phyloP scores from a whole-genome alignment of 2,797 vertebrate species.

The Pseudomugil gertrudae region DNA sequence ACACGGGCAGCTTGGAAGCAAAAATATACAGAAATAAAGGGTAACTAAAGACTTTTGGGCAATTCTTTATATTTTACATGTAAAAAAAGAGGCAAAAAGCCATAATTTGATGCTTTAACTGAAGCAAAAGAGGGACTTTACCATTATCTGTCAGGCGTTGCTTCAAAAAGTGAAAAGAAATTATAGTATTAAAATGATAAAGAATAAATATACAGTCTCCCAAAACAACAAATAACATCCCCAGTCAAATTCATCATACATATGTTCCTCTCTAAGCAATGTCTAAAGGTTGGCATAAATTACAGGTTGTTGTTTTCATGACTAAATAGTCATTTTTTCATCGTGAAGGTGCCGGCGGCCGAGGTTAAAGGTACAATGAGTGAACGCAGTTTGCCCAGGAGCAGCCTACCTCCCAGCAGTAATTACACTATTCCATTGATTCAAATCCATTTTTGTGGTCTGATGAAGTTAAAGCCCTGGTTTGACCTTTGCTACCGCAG shows the following conservation, averaged over 20 bases:
- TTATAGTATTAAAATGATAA: too few relatives aligned
- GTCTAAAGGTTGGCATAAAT: slow-evolving; percentile 45
- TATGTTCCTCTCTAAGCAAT: slow-evolving; percentile 11
- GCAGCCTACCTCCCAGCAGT: background rate
- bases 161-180: too few relatives aligned
- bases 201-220: too few relatives aligned
- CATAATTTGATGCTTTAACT: too few relatives aligned
- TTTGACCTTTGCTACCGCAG: background rate
- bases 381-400: background rate
- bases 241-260: slow-evolving; percentile 28
- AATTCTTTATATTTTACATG: background rate
- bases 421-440: background rate
- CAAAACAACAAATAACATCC: background rate
- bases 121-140: too few relatives aligned
- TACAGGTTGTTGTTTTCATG: slow-evolving; percentile 2
- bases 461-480: background rate
- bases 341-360: background rate
- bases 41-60: too few relatives aligned
- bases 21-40: background rate
- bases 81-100: background rate
- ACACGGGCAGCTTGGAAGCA: background rate
- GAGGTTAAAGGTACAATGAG: slow-evolving; percentile 27
- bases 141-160: too few relatives aligned
- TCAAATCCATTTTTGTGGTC: background rate
- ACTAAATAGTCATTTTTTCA: slow-evolving; percentile 18